Percentiles rank a stretch among this genome's conserved stretches.
phyloP scores from a whole-genome alignment of 2,113 vertebrate genomes.

The Edolisoma coerulescens region DNA sequence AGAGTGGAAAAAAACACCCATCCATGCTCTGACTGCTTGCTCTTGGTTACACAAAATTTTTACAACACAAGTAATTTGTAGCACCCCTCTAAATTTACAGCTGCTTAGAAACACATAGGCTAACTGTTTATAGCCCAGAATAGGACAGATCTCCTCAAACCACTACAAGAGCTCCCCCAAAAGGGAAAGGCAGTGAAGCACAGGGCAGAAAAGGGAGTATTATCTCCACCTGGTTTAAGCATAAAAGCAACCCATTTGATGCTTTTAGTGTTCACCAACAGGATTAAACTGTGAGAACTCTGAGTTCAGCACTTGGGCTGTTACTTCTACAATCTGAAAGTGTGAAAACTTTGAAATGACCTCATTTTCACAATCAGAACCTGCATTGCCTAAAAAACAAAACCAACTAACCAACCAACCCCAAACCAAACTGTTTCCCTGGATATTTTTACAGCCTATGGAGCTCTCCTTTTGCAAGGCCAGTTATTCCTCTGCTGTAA shows the following conservation, averaged over 20 bases:
- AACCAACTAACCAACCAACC: neutral
- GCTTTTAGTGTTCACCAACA: neutral
- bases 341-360: neutral
- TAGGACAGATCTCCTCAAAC: neutral
- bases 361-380: neutral
- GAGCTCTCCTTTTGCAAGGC: neutral
- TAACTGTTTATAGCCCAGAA: neutral
- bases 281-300: neutral
- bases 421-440: neutral
- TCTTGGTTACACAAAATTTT: neutral
- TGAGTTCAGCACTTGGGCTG: neutral
- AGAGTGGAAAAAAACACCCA: neutral
- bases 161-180: neutral
- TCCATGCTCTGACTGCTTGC: neutral
- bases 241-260: neutral
- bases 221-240: neutral
- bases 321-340: neutral
- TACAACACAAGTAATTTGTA: neutral
- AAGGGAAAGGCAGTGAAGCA: neutral
- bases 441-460: neutral
- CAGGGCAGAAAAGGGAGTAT: neutral
- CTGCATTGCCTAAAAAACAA: neutral
- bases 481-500: neutral
- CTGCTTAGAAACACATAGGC: neutral
- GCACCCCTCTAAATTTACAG: neutral